phyloP scores from a whole-genome alignment of 2,888 invertebrate genomes.

The Aspidiotus destructor region DNA sequence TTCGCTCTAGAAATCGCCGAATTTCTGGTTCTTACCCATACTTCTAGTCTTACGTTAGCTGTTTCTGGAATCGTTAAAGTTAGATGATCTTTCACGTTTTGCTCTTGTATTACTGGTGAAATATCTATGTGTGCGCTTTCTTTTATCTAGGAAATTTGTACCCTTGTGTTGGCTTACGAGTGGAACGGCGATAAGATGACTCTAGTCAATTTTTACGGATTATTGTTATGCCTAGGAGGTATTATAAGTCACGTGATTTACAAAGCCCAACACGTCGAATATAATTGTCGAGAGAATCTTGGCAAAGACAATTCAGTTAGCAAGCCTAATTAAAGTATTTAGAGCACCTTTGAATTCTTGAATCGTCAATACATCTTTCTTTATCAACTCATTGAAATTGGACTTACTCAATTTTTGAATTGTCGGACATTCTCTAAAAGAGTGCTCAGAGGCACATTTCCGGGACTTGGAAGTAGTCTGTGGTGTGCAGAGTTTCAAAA shows the following conservation, averaged over 20 bases:
- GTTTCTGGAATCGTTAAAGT: conserved; percentile 50
- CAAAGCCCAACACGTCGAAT: conserved; percentile 43
- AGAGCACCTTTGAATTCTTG: too few species aligned
- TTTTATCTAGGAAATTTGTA: conserved; percentile 73
- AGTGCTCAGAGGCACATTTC: too few species aligned
- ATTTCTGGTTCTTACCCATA: conserved; percentile 82
- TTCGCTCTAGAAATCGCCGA: conserved; percentile 92
- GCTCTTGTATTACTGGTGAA: background rate
- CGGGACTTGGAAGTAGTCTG: too few species aligned
- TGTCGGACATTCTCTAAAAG: too few species aligned
- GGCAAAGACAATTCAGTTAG: conserved; percentile 36
- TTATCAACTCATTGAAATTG: too few species aligned
- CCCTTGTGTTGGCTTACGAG: conserved; percentile 75
- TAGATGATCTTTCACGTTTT: background rate
- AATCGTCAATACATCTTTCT: too few species aligned
- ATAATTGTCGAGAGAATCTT: conserved; percentile 4
- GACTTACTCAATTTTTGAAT: too few species aligned
- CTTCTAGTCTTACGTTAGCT: conserved; percentile 91
- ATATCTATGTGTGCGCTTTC: conserved; percentile 36
- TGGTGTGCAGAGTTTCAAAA: too few species aligned
- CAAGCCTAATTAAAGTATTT: too few species aligned
- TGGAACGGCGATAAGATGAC: conserved; percentile 77
- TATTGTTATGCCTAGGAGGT: conserved; percentile 77
- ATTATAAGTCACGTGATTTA: conserved; percentile 74
- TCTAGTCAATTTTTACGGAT: conserved; percentile 69